phyloP scores from a whole-genome alignment of 2,797 vertebrate species.

The Micropoecilia bifurca region DNA sequence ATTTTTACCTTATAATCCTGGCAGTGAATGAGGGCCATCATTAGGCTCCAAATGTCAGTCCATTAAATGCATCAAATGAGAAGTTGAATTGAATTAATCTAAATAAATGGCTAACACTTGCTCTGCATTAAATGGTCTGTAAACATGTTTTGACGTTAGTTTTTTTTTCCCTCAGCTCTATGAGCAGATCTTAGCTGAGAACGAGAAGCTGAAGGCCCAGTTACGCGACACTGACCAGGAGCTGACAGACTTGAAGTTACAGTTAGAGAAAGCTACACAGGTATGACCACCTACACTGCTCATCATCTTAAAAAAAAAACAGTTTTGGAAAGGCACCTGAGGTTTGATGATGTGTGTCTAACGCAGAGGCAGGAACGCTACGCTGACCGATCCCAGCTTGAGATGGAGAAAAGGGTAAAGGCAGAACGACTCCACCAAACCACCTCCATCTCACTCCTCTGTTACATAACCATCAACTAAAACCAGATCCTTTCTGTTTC shows the following conservation, averaged over 20 bases:
- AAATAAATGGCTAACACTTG: neutral
- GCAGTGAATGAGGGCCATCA: neutral
- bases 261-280: constrained; percentile 98
- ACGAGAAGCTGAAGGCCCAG: constrained; percentile 97
- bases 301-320: no score
- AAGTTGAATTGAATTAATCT: neutral
- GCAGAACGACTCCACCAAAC: neutral
- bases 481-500: constrained; percentile 9
- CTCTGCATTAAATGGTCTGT: neutral
- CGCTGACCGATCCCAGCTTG: constrained; percentile 96
- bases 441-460: neutral
- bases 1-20: neutral
- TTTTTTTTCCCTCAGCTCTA: constrained; percentile 84
- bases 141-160: neutral
- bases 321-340: neutral
- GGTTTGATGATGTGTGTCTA: constrained; percentile 5
- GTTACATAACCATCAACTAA: neutral
- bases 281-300: constrained; percentile 61
- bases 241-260: constrained; percentile 93
- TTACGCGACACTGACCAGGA: constrained; percentile 96
- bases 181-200: constrained; percentile 97
- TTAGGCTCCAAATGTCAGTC: neutral
- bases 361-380: constrained; percentile 97
- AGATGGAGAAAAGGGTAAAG: constrained; percentile 99
- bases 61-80: neutral